Conservation (phyloP, 2,113 vertebrate species). For the Mormoops blainvillei region DNA sequence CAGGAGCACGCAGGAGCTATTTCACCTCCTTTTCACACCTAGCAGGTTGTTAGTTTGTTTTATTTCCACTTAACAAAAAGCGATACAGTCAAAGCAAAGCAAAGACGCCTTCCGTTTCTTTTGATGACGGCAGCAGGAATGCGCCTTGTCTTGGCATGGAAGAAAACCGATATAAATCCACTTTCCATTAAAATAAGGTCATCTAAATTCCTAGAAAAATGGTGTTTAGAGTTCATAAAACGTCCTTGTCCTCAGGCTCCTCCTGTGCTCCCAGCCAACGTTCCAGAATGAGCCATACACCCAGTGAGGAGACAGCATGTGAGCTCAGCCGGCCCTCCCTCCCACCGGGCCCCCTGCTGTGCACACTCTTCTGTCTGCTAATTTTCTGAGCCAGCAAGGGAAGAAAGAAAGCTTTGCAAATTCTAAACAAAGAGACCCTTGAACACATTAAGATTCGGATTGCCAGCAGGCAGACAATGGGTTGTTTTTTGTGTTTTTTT, state of each 20-base stretch:
- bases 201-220: conserved; percentile 41
- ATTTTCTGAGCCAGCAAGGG: conserved; percentile 28
- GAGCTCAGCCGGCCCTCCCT: conserved; percentile 11
- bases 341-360: background rate
- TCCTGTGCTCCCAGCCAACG: conserved; percentile 6
- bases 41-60: background rate
- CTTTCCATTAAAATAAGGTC: conserved; percentile 52
- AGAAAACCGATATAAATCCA: conserved; percentile 38
- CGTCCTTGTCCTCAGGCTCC: conserved; percentile 21
- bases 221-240: conserved; percentile 42
- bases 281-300: conserved; percentile 53
- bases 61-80: conserved; percentile 39
- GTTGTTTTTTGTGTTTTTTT: background rate
- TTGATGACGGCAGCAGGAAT: background rate
- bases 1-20: background rate
- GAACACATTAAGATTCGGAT: conserved; percentile 18
- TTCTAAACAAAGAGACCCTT: conserved; percentile 35
- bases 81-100: conserved; percentile 4
- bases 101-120: background rate
- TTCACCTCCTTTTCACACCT: background rate
- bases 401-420: conserved; percentile 9
- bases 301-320: conserved; percentile 26
- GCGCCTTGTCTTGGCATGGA: background rate
- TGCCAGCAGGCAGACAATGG: background rate
- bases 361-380: background rate